Conservation (phyloP, 2,113 vertebrate genomes). For the Melanocharis versteri region DNA sequence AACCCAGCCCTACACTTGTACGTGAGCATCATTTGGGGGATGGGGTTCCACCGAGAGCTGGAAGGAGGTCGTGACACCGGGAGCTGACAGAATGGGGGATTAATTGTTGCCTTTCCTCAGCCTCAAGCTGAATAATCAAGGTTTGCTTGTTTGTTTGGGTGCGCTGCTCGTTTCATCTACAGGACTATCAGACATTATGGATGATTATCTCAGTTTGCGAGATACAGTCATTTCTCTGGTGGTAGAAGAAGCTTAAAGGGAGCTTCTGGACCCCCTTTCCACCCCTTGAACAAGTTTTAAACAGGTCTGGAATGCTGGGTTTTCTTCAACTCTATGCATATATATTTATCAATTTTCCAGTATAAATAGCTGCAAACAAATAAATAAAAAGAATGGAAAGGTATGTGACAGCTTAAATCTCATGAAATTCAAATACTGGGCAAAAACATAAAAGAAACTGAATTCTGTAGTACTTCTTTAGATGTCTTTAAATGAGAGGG, state of each 20-base stretch:
- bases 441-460: neutral
- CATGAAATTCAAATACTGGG: neutral
- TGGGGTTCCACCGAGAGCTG: neutral
- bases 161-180: neutral
- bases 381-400: neutral
- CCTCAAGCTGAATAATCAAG: neutral
- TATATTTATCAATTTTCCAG: neutral
- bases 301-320: neutral
- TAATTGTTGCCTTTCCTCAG: neutral
- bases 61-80: accelerated
- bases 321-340: neutral
- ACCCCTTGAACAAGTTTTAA: neutral
- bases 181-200: neutral
- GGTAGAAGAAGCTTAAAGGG: neutral
- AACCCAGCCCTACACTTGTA: neutral
- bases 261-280: neutral
- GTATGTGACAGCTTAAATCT: neutral
- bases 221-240: neutral
- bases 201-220: neutral
- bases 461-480: neutral
- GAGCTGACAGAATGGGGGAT: neutral
- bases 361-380: neutral
- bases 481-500: neutral
- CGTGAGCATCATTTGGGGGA: accelerated
- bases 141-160: neutral